phyloP scores from a whole-genome alignment of 1,140 invertebrate species.

The Gonatopus flavifemur region DNA sequence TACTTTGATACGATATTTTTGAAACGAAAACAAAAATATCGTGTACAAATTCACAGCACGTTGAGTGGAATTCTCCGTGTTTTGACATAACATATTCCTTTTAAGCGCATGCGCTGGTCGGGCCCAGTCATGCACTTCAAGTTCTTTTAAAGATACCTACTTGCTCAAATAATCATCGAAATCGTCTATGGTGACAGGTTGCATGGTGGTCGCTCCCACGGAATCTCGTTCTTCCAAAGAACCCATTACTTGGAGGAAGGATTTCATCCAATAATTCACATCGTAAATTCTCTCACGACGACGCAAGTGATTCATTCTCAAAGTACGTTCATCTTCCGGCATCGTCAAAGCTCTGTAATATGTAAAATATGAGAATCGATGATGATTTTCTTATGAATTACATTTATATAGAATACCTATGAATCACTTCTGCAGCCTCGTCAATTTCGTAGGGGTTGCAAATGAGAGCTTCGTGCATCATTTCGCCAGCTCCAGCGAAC shows the following conservation, averaged over 20 bases:
- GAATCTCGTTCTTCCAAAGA: constrained; percentile 78
- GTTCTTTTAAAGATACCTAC: constrained; percentile 57
- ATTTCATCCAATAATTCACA: constrained; percentile 87
- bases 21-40: neutral
- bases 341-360: constrained; percentile 75
- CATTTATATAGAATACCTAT: constrained; percentile 59
- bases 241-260: constrained; percentile 84
- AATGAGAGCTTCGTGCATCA: constrained; percentile 87
- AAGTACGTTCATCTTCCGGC: constrained; percentile 83
- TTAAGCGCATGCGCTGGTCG: constrained; percentile 44
- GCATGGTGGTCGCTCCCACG: constrained; percentile 78
- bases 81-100: constrained; percentile 12
- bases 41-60: neutral
- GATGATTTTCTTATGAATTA: neutral
- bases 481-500: constrained; percentile 87
- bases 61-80: constrained; percentile 1
- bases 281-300: constrained; percentile 80
- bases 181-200: constrained; percentile 82
- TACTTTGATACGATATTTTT: neutral
- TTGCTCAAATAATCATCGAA: constrained; percentile 84
- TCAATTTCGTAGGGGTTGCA: constrained; percentile 90
- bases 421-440: constrained; percentile 82
- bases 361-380: neutral
- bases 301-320: constrained; percentile 84
- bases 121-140: constrained; percentile 45